Evolutionary conservation across 2,888 invertebrate species (phyloP).

Genomic region (Philopedon plagiatum): DNA sequence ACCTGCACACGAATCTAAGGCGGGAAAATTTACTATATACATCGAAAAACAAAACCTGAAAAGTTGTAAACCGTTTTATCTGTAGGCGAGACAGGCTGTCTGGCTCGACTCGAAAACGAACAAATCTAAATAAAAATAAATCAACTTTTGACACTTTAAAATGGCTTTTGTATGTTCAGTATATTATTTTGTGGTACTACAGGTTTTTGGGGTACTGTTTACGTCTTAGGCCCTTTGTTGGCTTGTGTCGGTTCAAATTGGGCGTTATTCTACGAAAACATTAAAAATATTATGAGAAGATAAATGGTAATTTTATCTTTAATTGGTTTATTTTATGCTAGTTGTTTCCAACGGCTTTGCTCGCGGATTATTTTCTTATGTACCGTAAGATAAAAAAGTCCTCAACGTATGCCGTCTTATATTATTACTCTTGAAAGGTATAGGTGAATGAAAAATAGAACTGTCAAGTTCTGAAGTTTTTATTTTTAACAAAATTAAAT

Average conservation of each 20-base stretch:
- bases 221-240: conserved; percentile 17
- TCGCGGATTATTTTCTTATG: no score
- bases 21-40: conserved; percentile 27
- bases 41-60: conserved; percentile 2
- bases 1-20: conserved; percentile 6
- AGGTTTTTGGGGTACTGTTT: conserved; percentile 18
- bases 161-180: conserved; percentile 32
- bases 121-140: conserved; percentile 44
- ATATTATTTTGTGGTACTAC: conserved; percentile 26
- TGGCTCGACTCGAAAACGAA: conserved; percentile 19
- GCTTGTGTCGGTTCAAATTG: neutral
- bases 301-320: no score
- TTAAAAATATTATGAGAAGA: no score
- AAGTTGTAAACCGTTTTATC: conserved; percentile 16
- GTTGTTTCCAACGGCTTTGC: no score
- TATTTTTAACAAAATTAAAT: no score
- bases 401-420: no score
- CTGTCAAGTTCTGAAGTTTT: no score
- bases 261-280: conserved; percentile 10
- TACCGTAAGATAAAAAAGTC: no score
- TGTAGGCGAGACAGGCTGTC: conserved; percentile 38
- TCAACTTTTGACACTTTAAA: conserved; percentile 41
- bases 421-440: no score
- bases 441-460: no score
- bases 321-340: no score